phyloP scores from a whole-genome alignment of 2,113 vertebrate genomes.

The Nothobranchius furzeri region DNA sequence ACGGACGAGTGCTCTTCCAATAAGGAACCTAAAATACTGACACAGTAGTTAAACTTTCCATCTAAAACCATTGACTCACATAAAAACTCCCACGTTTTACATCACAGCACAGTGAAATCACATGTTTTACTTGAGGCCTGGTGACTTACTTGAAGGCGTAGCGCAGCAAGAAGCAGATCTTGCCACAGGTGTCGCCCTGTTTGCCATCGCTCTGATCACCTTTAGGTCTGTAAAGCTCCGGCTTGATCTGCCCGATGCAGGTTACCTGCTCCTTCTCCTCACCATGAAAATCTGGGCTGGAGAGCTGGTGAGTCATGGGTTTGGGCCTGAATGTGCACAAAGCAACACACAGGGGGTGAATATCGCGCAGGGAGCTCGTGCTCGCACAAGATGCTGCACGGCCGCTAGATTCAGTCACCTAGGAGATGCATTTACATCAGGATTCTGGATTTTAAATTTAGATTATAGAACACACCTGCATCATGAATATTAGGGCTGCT shows the following conservation, averaged over 20 bases:
- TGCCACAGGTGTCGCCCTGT: constrained; percentile 83
- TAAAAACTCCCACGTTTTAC: not conserved
- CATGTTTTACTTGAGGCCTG: no score
- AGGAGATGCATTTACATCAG: not conserved
- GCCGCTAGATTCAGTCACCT: constrained; percentile 4
- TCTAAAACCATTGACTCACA: not conserved
- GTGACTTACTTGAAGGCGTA: constrained; percentile 86
- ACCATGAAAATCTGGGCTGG: constrained; percentile 78
- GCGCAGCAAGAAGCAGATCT: constrained; percentile 90
- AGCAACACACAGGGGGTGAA: constrained; percentile 30
- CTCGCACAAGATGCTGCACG: constrained; percentile 6
- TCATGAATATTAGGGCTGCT: no score
- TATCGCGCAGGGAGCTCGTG: constrained; percentile 3
- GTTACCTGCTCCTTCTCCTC: constrained; percentile 89
- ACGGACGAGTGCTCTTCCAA: no score
- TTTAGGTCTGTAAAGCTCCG: constrained; percentile 88
- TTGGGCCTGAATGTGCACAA: constrained; percentile 72
- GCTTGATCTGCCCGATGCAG: constrained; percentile 92
- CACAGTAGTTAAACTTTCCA: not conserved
- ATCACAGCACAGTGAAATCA: not conserved
- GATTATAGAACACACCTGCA: no score
- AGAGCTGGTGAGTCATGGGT: constrained; percentile 82
- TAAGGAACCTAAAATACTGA: no score
- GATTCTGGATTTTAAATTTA: no score
- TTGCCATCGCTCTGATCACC: constrained; percentile 82